Evolutionary conservation across 2,797 vertebrate genomes (phyloP).

Genomic region (Lithobates sylvaticus): DNA sequence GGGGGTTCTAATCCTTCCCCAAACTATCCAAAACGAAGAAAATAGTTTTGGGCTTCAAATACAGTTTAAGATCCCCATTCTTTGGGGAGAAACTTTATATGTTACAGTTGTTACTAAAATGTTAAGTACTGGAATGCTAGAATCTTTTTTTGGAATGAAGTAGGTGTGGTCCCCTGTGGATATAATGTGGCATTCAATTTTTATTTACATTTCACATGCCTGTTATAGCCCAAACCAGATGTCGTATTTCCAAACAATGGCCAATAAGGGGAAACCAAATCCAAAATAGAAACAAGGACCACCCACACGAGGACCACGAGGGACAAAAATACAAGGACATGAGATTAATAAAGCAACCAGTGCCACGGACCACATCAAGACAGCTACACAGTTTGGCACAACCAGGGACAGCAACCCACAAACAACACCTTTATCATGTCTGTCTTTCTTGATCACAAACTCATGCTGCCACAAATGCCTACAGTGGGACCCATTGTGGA

Average conservation of each 20-base stretch:
- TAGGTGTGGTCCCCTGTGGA: no score
- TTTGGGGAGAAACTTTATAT: no score
- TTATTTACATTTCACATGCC: no score
- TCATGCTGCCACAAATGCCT: background rate
- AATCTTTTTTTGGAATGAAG: no score
- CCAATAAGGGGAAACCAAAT: background rate
- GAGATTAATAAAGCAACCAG: background rate
- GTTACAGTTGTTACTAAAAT: no score
- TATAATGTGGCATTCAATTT: no score
- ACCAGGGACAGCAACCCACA: background rate
- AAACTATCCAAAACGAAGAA: no score
- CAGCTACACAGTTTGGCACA: background rate
- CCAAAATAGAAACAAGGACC: background rate
- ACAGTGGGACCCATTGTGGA: background rate
- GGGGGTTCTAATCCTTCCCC: no score
- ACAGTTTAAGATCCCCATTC: no score
- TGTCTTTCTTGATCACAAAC: background rate
- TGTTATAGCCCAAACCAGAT: no score
- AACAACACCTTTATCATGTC: background rate
- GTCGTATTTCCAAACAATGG: background rate
- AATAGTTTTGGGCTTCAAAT: no score
- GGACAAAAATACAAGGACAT: background rate
- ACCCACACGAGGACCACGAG: background rate
- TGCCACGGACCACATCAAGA: slow-evolving; percentile 5
- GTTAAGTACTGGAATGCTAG: no score